Percentiles rank a stretch among this genome's conserved stretches.
Conservation (phyloP, 1,140 invertebrate species). For the Geopemphigus sp. region DNA sequence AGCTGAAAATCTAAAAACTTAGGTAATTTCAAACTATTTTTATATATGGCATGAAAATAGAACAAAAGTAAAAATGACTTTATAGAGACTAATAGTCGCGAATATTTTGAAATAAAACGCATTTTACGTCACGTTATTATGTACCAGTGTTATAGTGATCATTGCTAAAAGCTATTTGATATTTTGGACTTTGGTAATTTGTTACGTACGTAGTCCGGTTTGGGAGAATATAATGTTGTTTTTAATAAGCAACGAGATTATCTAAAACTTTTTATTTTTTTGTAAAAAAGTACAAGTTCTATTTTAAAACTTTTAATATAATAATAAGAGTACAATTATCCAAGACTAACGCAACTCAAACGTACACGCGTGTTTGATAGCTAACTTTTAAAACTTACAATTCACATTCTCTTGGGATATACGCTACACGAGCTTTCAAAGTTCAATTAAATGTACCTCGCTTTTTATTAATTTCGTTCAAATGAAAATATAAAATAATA, state of each 20-base stretch:
- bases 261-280: slow-evolving; percentile 1
- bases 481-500: neutral
- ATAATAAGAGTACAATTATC: slow-evolving; percentile 9
- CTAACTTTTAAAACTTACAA: slow-evolving; percentile 17
- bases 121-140: neutral
- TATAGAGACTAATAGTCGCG: neutral
- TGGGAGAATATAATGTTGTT: neutral
- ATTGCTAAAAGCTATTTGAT: neutral
- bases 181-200: neutral
- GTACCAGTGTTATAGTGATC: neutral
- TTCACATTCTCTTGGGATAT: neutral
- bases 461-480: slow-evolving; percentile 12
- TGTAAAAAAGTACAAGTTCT: neutral
- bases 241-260: neutral
- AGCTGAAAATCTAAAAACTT: slow-evolving; percentile 25
- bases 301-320: slow-evolving; percentile 13
- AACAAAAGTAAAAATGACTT: neutral
- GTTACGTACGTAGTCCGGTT: neutral
- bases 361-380: neutral
- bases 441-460: slow-evolving; percentile 22
- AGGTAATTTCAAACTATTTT: neutral
- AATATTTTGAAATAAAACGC: slow-evolving; percentile 11
- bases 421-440: neutral
- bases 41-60: neutral
- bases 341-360: neutral